Evolutionary conservation across 2,113 vertebrate species (phyloP), one percentile per base, ranked within the genome.

Genomic region (Eubucco bourcierii): DNA sequence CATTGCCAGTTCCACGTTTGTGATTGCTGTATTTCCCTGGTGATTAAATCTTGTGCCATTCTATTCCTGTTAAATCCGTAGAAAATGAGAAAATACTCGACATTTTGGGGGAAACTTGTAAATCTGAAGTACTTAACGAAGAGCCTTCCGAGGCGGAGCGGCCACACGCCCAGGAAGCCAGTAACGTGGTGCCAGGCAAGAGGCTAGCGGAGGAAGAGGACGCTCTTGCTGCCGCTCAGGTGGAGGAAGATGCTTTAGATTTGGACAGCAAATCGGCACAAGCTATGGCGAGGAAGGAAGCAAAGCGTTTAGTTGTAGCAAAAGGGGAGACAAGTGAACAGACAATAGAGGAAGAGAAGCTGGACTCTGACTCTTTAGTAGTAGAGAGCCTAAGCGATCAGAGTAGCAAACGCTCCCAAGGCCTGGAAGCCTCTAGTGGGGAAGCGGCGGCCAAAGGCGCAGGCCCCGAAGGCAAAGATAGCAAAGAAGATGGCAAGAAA

Each of bases 31-130:
- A 98, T 99, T 99, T 99, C 98, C 98, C 98, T 99, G 99, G 99
- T 99, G 98, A 99, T 99, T 99, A 99, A 99, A 99, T 98, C 98
- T 98, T 99, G 98, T 99, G 99, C 99, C 99, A 99, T 99, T 99
- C 98, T 99, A 99, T 99, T 99, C 99, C 99, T 99, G 98, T 99
- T 99, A 99, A 98, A 99, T 99, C 99, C 99, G 98, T 99, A 99
- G 99, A 99, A 99, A 99, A 99, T 99, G 99, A 99, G 98, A 99
- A 99, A 99, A 99, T 99, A 99, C 99, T 99, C 98, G 99, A 98
- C 97, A 98, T 98, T 98, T 98, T 98, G 98, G 98, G 98, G 98
- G 97, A 98, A 99, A 99, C 98, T 99, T 99, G 99, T 99, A 99
- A 99, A 98, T 99, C 99, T 99, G 99, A 99, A 98, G 98, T 98